A percentile compares a stretch with the other conserved stretches of the same genome.
phyloP scores from a whole-genome alignment of 1,140 invertebrate species.

The Lithobius niger region DNA sequence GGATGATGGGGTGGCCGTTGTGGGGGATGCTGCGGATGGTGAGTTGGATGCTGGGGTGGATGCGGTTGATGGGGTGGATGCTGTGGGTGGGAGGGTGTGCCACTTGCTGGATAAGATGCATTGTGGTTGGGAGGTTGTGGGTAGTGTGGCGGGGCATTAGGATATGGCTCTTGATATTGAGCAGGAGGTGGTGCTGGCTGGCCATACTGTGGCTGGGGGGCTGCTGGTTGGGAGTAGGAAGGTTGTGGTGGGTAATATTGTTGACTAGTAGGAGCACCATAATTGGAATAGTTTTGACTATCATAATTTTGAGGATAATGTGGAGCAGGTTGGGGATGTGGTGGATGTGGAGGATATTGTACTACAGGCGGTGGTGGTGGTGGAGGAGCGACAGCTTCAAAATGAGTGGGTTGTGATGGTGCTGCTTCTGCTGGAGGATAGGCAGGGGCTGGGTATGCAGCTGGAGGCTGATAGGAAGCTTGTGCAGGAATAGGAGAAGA shows the following conservation, averaged over 20 bases:
- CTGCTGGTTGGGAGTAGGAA: slow-evolving; percentile 1
- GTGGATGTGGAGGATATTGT: not conserved
- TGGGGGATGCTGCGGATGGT: not conserved
- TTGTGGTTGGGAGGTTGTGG: no score
- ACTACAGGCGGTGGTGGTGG: not conserved
- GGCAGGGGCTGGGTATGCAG: not conserved
- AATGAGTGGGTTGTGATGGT: no score
- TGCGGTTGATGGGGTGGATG: not conserved
- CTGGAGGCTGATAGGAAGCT: not conserved
- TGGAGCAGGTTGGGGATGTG: not conserved
- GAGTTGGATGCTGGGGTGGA: not conserved
- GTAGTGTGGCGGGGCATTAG: no score
- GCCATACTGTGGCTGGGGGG: no score
- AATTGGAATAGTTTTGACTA: not conserved
- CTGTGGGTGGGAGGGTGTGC: not conserved
- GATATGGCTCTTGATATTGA: no score
- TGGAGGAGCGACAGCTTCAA: no score
- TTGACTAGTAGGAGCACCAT: no score
- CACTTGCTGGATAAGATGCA: no score
- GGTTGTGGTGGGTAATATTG: no score
- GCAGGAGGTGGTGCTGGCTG: no score
- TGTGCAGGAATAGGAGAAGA: not conserved
- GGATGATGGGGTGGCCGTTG: not conserved
- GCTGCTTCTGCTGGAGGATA: not conserved
- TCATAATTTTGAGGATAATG: not conserved